Conservation (phyloP, 2,888 invertebrate species). For the Hemicrepidius hirtus region DNA sequence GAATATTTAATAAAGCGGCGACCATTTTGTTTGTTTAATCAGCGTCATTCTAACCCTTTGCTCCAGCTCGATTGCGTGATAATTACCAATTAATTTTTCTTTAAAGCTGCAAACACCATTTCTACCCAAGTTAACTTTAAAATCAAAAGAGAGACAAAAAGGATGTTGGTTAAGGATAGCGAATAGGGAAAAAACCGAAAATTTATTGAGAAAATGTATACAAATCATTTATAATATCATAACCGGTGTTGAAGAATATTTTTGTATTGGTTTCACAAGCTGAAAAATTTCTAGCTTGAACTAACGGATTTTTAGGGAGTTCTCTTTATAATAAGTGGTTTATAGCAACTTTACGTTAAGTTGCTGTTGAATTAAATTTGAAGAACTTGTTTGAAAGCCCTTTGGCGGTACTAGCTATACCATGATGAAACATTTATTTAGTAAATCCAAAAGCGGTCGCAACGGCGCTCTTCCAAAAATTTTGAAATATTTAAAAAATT, state of each 20-base stretch:
- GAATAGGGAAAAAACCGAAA: neutral
- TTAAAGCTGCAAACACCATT: conserved; percentile 11
- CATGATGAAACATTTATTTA: too few relatives aligned
- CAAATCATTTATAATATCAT: conserved; percentile 12
- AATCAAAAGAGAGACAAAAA: neutral
- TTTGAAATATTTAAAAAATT: too few relatives aligned
- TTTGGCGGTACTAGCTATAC: too few relatives aligned
- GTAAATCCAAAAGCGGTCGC: too few relatives aligned
- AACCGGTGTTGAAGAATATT: neutral
- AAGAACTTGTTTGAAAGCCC: neutral
- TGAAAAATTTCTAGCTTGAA: conserved; percentile 23
- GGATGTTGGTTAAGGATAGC: neutral
- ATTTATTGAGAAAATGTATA: neutral
- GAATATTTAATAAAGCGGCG: conserved; percentile 46
- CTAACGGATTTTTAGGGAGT: conserved; percentile 24
- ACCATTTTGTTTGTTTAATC: conserved; percentile 51
- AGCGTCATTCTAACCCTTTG: conserved; percentile 42
- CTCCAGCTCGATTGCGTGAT: conserved; percentile 48
- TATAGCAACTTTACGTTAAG: neutral
- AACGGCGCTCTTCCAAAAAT: too few relatives aligned
- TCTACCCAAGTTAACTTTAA: neutral
- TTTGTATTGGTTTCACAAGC: conserved; percentile 15
- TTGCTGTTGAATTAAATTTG: neutral
- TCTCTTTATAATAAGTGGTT: conserved; percentile 19
- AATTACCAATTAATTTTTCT: conserved; percentile 44